Evolutionary conservation across 2,113 vertebrate species (phyloP).

Genomic region (Podiceps cristatus): DNA sequence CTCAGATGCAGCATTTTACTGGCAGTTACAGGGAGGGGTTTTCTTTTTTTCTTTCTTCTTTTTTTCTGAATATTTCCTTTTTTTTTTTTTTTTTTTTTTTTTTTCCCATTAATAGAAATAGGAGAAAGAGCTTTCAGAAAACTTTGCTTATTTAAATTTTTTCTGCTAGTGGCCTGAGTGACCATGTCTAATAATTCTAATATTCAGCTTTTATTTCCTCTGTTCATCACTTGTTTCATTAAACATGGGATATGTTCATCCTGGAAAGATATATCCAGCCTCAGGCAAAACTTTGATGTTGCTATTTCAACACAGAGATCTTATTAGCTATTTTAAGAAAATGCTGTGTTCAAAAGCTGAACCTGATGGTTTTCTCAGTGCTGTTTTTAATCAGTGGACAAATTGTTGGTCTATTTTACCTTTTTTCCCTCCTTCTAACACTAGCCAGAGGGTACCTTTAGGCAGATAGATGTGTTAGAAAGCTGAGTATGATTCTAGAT

Average conservation of each 20-base stretch:
- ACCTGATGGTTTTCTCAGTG: neutral
- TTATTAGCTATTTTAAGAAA: neutral
- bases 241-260: neutral
- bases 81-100: no score
- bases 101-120: neutral
- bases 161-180: neutral
- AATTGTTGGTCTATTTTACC: neutral
- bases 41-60: neutral
- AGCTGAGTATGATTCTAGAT: neutral
- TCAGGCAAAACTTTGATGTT: neutral
- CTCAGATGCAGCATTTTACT: neutral
- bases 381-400: neutral
- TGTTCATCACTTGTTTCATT: neutral
- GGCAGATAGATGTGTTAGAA: neutral
- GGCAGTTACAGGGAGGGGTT: neutral
- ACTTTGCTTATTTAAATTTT: neutral
- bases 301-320: neutral
- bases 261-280: neutral
- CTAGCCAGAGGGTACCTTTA: neutral
- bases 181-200: neutral
- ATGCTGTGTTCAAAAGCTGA: neutral
- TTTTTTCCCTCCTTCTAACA: neutral
- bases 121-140: neutral
- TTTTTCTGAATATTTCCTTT: no score
- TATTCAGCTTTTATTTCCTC: neutral